These are phyloP conservation scores for Sebastes oblongus DNA, from an alignment of 2,797 vertebrate genomes.

Conservation along the genomic window DNA sequence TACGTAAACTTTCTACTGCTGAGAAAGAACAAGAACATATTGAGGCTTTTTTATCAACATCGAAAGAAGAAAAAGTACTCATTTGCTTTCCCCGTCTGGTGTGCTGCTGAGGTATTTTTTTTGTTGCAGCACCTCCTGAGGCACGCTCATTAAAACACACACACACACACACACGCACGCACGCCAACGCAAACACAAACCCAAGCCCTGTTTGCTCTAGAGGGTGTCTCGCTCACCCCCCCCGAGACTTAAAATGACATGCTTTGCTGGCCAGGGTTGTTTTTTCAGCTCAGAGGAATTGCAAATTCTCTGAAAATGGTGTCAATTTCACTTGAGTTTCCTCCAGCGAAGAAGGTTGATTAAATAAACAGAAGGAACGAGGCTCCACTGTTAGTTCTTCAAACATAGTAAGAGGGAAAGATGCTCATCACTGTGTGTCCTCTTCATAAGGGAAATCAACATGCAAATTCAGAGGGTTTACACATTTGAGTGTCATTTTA, in stretches of 20 bases:
- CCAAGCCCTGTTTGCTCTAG: conserved; percentile 47
- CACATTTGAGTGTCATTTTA: background rate
- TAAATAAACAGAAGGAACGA: conserved; percentile 52
- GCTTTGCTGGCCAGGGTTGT: conserved; percentile 47
- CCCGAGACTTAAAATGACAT: conserved; percentile 62
- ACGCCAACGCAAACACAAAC: conserved; percentile 41
- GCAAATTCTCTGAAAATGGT: conserved; percentile 50
- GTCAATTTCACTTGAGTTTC: conserved; percentile 49
- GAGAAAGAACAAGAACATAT: conserved; percentile 40
- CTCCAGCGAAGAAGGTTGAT: conserved; percentile 41
- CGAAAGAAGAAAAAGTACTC: conserved; percentile 30
- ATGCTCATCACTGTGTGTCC: conserved; percentile 19
- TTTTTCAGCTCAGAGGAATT: conserved; percentile 56
- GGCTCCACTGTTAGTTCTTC: conserved; percentile 1
- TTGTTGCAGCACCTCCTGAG: conserved; percentile 34
- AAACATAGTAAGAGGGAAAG: conserved; percentile 19
- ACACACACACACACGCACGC: background rate
- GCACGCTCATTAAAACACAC: conserved; percentile 26
- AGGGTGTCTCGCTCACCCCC: conserved; percentile 53
- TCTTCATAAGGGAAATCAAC: conserved; percentile 31
- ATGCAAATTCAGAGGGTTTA: conserved; percentile 13
- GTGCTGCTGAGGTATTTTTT: conserved; percentile 24
- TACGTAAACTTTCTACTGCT: conserved; percentile 27
- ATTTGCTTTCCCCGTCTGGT: conserved; percentile 44
- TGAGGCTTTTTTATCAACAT: conserved; percentile 19